Evolutionary conservation across 1,140 invertebrate species (phyloP).

Genomic region (Rhopalosiphum maidis): DNA sequence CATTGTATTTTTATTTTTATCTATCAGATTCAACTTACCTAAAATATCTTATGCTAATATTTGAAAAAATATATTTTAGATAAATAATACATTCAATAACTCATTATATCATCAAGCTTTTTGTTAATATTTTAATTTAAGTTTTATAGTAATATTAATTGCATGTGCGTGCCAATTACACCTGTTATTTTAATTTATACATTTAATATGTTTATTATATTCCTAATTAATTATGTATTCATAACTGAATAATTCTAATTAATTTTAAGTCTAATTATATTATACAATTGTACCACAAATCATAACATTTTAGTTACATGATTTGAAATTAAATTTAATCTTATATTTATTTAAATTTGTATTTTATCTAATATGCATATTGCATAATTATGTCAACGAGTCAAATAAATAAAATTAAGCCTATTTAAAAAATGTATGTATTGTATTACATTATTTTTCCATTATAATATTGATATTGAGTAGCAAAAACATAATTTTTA

Average conservation of each 20-base stretch:
- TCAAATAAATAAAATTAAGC: neutral
- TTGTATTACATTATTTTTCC: slow-evolving; percentile 28
- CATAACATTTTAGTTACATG: slow-evolving; percentile 9
- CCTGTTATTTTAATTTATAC: neutral
- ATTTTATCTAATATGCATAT: slow-evolving; percentile 7
- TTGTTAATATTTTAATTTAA: slow-evolving; percentile 7
- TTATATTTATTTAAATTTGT: slow-evolving; percentile 28
- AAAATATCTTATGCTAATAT: neutral
- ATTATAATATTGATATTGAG: neutral
- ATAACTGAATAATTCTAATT: slow-evolving; percentile 13
- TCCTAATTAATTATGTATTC: neutral
- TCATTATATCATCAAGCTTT: neutral
- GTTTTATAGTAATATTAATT: slow-evolving; percentile 5
- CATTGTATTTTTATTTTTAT: neutral
- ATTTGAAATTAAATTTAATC: neutral
- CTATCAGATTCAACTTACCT: neutral
- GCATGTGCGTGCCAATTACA: slow-evolving; percentile 12
- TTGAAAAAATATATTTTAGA: neutral
- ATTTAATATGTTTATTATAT: slow-evolving; percentile 32
- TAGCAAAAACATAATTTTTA: slow-evolving; percentile 3
- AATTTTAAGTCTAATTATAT: neutral
- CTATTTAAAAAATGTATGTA: neutral
- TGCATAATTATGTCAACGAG: neutral
- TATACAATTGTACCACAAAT: neutral
- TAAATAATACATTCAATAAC: neutral